Evolutionary conservation across 2,797 vertebrate genomes (phyloP).

Genomic region (Stomatorhinus walkeri): DNA sequence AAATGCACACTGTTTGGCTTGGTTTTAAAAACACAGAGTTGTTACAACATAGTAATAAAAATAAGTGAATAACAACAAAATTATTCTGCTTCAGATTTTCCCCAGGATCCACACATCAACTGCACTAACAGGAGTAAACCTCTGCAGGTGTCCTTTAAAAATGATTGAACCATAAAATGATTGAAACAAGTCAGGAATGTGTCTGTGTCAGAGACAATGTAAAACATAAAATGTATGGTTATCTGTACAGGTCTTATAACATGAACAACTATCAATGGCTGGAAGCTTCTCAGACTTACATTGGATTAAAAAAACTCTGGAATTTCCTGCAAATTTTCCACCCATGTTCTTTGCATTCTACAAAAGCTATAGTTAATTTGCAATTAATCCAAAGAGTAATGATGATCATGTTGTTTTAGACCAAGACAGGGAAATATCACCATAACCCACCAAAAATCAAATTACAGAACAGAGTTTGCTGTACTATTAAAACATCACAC

Average conservation of each 20-base stretch:
- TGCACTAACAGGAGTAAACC: not conserved
- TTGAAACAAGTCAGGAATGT: not conserved
- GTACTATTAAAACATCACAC: not conserved
- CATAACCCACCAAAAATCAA: not conserved
- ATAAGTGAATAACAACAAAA: not conserved
- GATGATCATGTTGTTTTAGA: not conserved
- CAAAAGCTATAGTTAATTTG: not conserved
- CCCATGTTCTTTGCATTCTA: not conserved
- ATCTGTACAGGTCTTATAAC: not conserved
- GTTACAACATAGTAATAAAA: not conserved
- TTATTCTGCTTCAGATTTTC: not conserved
- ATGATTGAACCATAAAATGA: not conserved
- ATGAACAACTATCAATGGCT: not conserved
- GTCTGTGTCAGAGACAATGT: not conserved
- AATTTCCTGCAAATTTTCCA: not conserved
- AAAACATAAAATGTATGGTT: not conserved
- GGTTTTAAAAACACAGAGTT: not conserved
- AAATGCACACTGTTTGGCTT: not conserved
- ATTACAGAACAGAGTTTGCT: not conserved
- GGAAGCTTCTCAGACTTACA: not conserved
- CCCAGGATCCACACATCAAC: not conserved
- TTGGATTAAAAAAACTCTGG: not conserved
- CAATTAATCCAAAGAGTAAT: not conserved
- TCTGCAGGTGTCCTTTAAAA: not conserved
- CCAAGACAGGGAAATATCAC: not conserved